Evolutionary conservation across 2,113 vertebrate genomes (phyloP).

Genomic region (Parotia lawesii): DNA sequence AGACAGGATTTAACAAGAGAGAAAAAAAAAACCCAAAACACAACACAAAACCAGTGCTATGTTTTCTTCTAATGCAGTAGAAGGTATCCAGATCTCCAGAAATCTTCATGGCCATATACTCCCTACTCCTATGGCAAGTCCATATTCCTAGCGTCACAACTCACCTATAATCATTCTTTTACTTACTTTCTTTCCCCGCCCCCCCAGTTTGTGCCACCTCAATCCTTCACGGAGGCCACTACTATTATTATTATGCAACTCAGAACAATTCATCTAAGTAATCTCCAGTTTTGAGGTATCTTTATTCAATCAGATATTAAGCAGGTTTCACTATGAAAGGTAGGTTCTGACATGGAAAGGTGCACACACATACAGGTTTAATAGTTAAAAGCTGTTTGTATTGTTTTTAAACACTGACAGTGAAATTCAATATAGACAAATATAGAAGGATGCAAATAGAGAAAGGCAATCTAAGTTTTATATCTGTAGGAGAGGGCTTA

Average conservation of each 20-base stretch:
- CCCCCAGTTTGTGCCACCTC: background rate
- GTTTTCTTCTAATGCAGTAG: background rate
- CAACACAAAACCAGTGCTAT: background rate
- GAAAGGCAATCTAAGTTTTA: background rate
- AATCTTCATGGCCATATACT: background rate
- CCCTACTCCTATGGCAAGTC: background rate
- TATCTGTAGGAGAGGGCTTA: background rate
- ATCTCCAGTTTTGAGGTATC: background rate
- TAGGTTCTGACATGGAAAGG: background rate
- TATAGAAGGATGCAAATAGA: background rate
- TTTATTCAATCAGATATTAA: background rate
- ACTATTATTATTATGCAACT: background rate
- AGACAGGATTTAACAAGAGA: background rate
- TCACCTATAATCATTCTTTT: background rate
- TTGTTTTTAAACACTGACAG: background rate
- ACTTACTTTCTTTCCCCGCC: no score
- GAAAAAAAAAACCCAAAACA: accelerated
- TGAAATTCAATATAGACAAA: background rate
- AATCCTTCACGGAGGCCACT: background rate
- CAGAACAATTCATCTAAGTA: background rate
- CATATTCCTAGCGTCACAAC: background rate
- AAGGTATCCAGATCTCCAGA: background rate
- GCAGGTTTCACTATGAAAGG: background rate
- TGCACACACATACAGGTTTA: background rate
- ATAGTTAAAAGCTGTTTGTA: background rate